These are phyloP conservation scores for Xiphophorus birchmanni DNA, from an alignment of 2,797 vertebrate species.

Conservation along the genomic window DNA sequence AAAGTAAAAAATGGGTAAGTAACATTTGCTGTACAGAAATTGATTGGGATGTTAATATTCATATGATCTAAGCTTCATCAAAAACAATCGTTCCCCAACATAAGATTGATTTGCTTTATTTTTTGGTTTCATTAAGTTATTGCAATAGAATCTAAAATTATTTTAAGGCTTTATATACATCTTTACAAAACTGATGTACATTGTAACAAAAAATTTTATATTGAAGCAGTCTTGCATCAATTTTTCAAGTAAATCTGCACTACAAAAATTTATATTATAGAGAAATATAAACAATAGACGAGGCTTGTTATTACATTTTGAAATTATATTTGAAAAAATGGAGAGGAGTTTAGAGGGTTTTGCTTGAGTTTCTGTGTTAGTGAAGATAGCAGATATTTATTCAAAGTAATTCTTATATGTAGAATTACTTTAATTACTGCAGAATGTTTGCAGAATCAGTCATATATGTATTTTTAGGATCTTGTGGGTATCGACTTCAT, in stretches of 20 bases:
- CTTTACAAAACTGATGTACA: neutral
- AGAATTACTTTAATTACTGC: no score
- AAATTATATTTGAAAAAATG: neutral
- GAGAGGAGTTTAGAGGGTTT: neutral
- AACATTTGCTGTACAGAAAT: neutral
- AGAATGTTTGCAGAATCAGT: neutral
- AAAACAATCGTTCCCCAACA: neutral
- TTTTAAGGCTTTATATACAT: neutral
- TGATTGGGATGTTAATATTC: neutral
- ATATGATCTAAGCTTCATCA: neutral
- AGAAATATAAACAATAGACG: neutral
- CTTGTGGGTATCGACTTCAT: neutral
- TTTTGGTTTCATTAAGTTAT: neutral
- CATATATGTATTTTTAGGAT: neutral
- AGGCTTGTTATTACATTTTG: neutral
- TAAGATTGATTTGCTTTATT: neutral
- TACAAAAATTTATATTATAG: neutral
- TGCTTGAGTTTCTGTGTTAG: neutral
- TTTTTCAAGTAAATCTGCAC: neutral
- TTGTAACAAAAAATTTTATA: neutral
- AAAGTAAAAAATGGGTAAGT: neutral
- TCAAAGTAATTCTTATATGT: neutral
- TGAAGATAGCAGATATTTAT: neutral
- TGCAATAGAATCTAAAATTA: neutral
- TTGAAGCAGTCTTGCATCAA: neutral